Percentiles rank a stretch among this genome's conserved stretches.
Evolutionary conservation across 2,888 invertebrate species (phyloP).

Genomic region (Crematogaster levior): DNA sequence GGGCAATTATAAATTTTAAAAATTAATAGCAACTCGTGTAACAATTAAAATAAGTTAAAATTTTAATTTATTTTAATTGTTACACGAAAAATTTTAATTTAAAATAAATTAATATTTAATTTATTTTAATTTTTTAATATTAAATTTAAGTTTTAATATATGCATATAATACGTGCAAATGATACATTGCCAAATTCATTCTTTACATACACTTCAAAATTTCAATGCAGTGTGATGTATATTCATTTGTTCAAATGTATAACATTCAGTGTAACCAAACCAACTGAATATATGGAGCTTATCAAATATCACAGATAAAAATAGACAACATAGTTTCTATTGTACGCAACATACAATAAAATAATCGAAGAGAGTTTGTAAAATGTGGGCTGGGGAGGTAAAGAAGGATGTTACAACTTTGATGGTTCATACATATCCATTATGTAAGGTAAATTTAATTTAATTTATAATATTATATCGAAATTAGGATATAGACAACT

Average conservation of each 20-base stretch:
- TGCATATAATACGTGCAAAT: too few species aligned
- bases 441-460: conserved; percentile 90
- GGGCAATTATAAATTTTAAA: neutral
- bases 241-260: conserved; percentile 25
- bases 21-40: neutral
- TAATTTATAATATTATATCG: conserved; percentile 16
- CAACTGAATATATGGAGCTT: neutral
- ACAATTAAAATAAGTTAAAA: too few species aligned
- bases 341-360: neutral
- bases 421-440: conserved; percentile 92
- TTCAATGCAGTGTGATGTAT: too few species aligned
- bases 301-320: neutral
- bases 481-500: neutral
- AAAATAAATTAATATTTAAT: too few species aligned
- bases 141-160: neutral
- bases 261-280: conserved; percentile 20
- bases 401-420: conserved; percentile 87
- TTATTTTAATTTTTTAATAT: too few species aligned
- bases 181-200: too few species aligned
- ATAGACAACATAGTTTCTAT: neutral
- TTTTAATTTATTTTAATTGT: too few species aligned
- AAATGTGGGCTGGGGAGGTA: conserved; percentile 85
- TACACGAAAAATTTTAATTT: too few species aligned
- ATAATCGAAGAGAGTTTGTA: neutral
- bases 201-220: too few species aligned